Evolutionary conservation across 2,888 invertebrate species (phyloP), one percentile per base, ranked within the genome.

Genomic region (Chironomus tentans): DNA sequence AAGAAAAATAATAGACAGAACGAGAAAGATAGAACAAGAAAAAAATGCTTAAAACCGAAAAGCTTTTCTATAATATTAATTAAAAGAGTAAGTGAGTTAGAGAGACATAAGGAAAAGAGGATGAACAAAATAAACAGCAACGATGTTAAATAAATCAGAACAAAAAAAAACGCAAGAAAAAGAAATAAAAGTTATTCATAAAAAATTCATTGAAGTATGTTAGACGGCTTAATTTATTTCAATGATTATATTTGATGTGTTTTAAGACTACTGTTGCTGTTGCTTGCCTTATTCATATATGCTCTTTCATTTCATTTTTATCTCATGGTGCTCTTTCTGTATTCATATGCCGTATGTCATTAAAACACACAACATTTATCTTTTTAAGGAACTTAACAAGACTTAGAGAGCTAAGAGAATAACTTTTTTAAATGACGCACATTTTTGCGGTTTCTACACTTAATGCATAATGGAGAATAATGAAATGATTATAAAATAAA

Each of bases 181-280:
- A n/a, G n/a, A 65, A 65, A 13, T 15, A 65, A 13, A 65, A 65
- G 15, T 21, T 47, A 47, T 46, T 70, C 21, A 70, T 21, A 21
- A 22, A 70, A 48, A 21, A 68, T 38, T 38, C 68, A 68, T 68
- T 68, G 21, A 24, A 70, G n/a, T 18, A 10, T 71, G 21, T 56
- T 22, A 56, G 56, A 65, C 65, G 21, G 71, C 56, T 50, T 28
- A 50, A 56, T 71, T 70, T 71, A 71, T 22, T 50, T 22, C 56
- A 13, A 71, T 71, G 71, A 50, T 71, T 10, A 24, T 71, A 56
- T 56, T 71, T 71, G 71, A 71, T 71, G 71, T 71, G 71, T 71
- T 71, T 71, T 71, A 71, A 56, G 71, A n/a, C 46, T 71, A 56
- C n/a, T 71, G n/a, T 24, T 22, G 56, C 18, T 56, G 15, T 56